A percentile compares a stretch with the other conserved stretches of the same genome.
Conservation (phyloP, 2,888 invertebrate species). For the Oxyscelio sp. region DNA sequence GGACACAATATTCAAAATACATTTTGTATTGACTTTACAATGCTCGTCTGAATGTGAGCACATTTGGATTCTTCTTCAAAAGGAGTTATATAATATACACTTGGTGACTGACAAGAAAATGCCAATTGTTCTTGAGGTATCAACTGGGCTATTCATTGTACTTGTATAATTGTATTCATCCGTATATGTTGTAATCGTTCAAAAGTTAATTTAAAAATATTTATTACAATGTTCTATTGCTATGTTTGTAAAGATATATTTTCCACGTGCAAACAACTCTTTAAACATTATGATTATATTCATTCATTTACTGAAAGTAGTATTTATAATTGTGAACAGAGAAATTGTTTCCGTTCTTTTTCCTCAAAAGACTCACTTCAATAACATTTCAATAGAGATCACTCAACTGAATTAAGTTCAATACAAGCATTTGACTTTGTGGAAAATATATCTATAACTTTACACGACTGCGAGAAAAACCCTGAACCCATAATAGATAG, state of each 20-base stretch:
- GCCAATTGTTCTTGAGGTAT: not conserved
- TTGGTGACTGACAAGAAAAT: not conserved
- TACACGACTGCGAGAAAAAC: not conserved
- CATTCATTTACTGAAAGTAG: conserved; percentile 1
- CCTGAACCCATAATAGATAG: too few species aligned
- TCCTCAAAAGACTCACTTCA: not conserved
- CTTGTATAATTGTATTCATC: too few species aligned
- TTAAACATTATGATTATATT: too few species aligned
- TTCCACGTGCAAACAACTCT: too few species aligned
- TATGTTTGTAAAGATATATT: too few species aligned
- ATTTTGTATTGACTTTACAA: too few species aligned
- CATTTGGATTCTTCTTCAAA: too few species aligned
- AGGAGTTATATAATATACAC: conserved; percentile 21
- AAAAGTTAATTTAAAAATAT: too few species aligned
- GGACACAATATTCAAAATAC: too few species aligned
- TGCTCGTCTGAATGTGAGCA: too few species aligned
- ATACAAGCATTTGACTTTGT: not conserved
- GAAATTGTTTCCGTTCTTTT: not conserved
- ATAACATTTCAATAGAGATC: not conserved
- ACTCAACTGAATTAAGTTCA: not conserved
- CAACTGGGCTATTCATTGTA: not conserved
- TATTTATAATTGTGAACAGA: conserved; percentile 13
- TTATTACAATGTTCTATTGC: too few species aligned
- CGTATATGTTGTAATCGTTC: too few species aligned
- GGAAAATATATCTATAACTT: not conserved